Evolutionary conservation across 2,113 vertebrate species (phyloP).

Genomic region (Rhombomys opimus): DNA sequence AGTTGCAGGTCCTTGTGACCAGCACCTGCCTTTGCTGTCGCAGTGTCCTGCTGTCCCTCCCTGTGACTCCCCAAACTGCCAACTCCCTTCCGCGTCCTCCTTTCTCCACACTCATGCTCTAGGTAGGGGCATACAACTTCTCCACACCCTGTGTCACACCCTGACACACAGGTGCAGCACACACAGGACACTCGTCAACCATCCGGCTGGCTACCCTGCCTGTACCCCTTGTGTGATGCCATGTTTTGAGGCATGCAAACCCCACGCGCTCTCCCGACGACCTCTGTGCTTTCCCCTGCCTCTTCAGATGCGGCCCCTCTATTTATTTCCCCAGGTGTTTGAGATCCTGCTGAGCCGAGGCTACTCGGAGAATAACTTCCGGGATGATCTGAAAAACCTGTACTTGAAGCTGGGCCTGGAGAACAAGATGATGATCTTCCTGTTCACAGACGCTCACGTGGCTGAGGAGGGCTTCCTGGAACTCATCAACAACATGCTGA

Average conservation of each 20-base stretch:
- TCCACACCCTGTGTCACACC: too few relatives aligned
- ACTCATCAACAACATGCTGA: constrained; percentile 98
- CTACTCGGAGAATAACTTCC: constrained; percentile 92
- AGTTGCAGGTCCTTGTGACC: accelerated
- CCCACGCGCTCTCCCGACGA: accelerated
- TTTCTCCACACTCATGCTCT: not conserved
- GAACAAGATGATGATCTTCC: constrained; percentile 92
- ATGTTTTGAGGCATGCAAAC: not conserved
- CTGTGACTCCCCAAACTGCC: not conserved
- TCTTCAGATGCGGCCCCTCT: not conserved
- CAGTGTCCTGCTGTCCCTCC: not conserved
- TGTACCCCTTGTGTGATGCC: accelerated
- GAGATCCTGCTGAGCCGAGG: constrained; percentile 95
- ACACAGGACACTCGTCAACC: not conserved
- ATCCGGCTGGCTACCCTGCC: accelerated
- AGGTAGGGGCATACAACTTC: accelerated
- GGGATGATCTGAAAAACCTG: constrained; percentile 94
- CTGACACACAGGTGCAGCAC: accelerated
- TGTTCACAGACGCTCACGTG: constrained; percentile 96
- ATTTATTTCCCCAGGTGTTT: constrained; percentile 89
- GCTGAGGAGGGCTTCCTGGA: constrained; percentile 97
- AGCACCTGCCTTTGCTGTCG: not conserved
- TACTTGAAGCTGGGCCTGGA: constrained; percentile 94
- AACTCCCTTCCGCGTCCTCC: accelerated
- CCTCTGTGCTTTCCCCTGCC: not conserved